Base-by-base conservation (phyloP, 2,797 vertebrate genomes). In the Anniella stebbinsi region DNA sequence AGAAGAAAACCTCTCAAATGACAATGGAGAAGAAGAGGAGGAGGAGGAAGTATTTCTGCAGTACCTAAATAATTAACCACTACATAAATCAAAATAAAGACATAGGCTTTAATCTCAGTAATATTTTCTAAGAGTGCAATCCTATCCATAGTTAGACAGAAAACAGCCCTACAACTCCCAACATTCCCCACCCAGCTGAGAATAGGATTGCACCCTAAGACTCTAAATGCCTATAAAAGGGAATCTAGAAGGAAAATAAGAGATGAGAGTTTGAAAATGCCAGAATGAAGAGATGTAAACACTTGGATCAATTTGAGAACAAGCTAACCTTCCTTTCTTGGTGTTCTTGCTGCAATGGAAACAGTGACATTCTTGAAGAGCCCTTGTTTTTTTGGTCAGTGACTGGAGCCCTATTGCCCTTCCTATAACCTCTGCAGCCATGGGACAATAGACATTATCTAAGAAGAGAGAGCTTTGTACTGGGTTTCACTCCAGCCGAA, bases 391-490 rank as follows among this genome's bases (percentile, higher is more conserved):
- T 87, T 60, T 45, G 51, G 51, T 1, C 21, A 33, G 3, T 82
- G 17, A 63, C 17, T 45, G 4, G 25, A 12, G 2, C 23, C 23
- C 72, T 41, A 81, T 81, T 41, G 45, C 8, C 13, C 36, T 75
- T 60, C 1, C 51, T n/a, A 30, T 36, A 51, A 45, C 41, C 38
- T 81, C 38, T 83, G 25, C 30, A 48, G 18, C 12, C 30, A 45
- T 17, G 33, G 67, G 73, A 84, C 23, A 48, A 84, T 6, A 33
- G n/a, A 18, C 86, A 30, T 0, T 0, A 1, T 90, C 18, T 87
- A 78, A 69, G 2, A 57, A 94, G 23, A 93, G 4, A 91, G 2
- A 93, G 57, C 0, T 0, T 91, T 95, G 80, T 81, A 66, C 5
- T 80, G 0, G 0, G 23, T 78, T 90, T 89, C 33, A 76, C 73